These are phyloP conservation scores for Nyctibius bracteatus DNA, from an alignment of 2,113 vertebrate species.

Conservation along the genomic window DNA sequence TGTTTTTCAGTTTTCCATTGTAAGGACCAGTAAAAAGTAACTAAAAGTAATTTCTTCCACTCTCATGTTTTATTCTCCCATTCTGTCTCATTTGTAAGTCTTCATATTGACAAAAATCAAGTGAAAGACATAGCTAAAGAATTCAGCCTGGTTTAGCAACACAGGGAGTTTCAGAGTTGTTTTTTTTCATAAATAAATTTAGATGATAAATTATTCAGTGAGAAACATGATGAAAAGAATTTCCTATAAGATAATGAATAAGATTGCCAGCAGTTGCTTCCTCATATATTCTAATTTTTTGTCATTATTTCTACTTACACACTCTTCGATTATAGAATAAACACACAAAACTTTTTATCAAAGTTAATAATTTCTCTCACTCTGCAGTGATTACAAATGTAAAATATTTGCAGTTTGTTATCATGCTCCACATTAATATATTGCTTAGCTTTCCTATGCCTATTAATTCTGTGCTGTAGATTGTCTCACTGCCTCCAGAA, in stretches of 20 bases:
- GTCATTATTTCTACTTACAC: not conserved
- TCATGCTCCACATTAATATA: not conserved
- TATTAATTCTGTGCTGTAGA: not conserved
- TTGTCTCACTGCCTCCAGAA: not conserved
- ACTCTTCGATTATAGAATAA: not conserved
- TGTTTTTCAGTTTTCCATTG: not conserved
- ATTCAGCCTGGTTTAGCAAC: not conserved
- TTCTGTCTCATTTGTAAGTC: not conserved
- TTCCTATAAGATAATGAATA: not conserved
- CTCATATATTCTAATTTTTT: not conserved
- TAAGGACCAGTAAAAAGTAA: not conserved
- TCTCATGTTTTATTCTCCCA: not conserved
- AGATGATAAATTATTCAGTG: not conserved
- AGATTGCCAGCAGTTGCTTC: not conserved
- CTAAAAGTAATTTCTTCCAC: not conserved
- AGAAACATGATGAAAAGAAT: not conserved
- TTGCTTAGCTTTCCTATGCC: not conserved
- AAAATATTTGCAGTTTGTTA: not conserved
- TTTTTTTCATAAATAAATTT: not conserved
- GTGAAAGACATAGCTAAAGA: not conserved
- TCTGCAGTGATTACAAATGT: not conserved
- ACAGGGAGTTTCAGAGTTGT: not conserved
- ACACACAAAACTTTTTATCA: not conserved
- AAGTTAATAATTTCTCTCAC: conserved; percentile 15
- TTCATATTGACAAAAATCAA: not conserved